Conservation (phyloP, 2,797 vertebrate genomes). For the Parauchenoglanis punctatus region DNA sequence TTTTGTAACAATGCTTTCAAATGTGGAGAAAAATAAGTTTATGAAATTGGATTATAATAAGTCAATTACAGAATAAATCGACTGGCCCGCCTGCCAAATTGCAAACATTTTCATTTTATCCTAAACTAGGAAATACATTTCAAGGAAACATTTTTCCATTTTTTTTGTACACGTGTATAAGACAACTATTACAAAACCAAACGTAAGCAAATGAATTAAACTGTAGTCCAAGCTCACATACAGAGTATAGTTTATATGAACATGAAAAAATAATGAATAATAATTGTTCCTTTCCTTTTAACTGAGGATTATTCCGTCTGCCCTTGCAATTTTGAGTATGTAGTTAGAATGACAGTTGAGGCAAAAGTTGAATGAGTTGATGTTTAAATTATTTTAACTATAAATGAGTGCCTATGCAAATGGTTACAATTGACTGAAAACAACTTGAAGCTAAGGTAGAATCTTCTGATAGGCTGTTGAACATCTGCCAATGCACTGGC, state of each 20-base stretch:
- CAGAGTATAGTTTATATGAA: not conserved
- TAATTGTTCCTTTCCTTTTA: not conserved
- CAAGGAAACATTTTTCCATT: slow-evolving; percentile 42
- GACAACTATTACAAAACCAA: slow-evolving; percentile 13
- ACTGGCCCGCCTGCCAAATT: slow-evolving; percentile 75
- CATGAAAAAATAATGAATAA: slow-evolving; percentile 3
- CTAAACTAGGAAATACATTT: slow-evolving; percentile 53
- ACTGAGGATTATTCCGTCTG: not conserved
- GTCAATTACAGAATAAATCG: slow-evolving; percentile 80
- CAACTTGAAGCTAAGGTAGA: slow-evolving; percentile 51
- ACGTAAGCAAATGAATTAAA: not conserved
- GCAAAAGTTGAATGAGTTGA: not conserved
- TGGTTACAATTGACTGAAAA: slow-evolving; percentile 20
- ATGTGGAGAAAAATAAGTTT: slow-evolving; percentile 70
- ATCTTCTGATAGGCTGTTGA: slow-evolving; percentile 66
- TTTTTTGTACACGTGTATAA: slow-evolving; percentile 8
- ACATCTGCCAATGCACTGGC: slow-evolving; percentile 80
- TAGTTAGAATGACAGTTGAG: not conserved
- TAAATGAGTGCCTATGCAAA: not conserved
- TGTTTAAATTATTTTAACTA: not conserved
- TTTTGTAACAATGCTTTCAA: slow-evolving; percentile 66
- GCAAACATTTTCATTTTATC: slow-evolving; percentile 72
- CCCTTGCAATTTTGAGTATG: not conserved
- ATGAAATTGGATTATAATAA: slow-evolving; percentile 77
- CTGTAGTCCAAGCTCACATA: not conserved